Conservation (phyloP, 2,113 vertebrate genomes). For the Hippocampus comes region DNA sequence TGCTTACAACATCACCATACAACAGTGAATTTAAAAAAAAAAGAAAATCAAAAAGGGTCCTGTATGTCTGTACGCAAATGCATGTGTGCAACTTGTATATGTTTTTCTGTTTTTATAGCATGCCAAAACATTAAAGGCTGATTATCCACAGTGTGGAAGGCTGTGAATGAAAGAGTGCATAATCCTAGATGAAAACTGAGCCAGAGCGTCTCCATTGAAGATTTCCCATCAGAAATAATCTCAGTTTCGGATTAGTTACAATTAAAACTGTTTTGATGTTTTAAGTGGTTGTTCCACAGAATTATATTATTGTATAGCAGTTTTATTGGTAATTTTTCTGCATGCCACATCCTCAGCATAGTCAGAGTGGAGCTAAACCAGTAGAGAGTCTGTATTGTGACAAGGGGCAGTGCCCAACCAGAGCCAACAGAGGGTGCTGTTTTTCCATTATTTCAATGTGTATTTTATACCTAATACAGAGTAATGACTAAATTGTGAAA, state of each 20-base stretch:
- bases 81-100: slow-evolving; percentile 23
- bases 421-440: background rate
- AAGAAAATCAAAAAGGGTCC: background rate
- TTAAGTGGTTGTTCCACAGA: slow-evolving; percentile 3
- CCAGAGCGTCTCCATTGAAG: slow-evolving; percentile 38
- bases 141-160: slow-evolving; percentile 52
- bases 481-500: background rate
- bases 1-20: slow-evolving; percentile 39
- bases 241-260: slow-evolving; percentile 53
- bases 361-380: background rate
- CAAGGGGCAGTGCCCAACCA: background rate
- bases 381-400: background rate
- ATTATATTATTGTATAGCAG: background rate
- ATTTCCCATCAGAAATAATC: slow-evolving; percentile 59
- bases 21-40: slow-evolving; percentile 1
- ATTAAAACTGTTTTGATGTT: slow-evolving; percentile 57
- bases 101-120: slow-evolving; percentile 28
- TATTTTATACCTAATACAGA: background rate
- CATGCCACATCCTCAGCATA: background rate
- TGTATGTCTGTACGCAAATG: slow-evolving; percentile 7
- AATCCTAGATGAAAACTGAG: slow-evolving; percentile 54
- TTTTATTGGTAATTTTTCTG: background rate
- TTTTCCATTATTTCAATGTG: background rate
- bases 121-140: slow-evolving; percentile 36
- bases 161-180: slow-evolving; percentile 50